phyloP scores from a whole-genome alignment of 2,888 invertebrate genomes.

The Drosophila nr. perissopoda region DNA sequence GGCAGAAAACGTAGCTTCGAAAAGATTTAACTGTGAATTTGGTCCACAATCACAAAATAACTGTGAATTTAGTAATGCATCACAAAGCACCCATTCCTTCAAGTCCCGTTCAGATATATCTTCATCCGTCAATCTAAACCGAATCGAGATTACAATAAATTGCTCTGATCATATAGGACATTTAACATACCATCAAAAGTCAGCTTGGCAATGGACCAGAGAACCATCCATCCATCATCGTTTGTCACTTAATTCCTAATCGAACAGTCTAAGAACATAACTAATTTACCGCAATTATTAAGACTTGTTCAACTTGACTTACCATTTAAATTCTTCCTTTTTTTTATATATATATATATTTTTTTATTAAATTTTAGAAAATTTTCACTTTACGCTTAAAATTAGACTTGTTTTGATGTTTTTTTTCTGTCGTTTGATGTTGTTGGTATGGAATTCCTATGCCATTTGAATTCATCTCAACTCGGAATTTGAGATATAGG shows the following conservation, averaged over 20 bases:
- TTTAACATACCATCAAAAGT: background rate
- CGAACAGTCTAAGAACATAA: too few relatives aligned
- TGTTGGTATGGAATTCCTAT: accelerated
- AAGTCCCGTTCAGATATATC: too few relatives aligned
- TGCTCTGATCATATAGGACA: background rate
- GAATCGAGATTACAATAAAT: background rate
- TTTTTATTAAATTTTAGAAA: background rate
- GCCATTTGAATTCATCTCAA: background rate
- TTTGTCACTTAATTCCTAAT: accelerated
- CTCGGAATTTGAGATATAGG: background rate
- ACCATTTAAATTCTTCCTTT: background rate
- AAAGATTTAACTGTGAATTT: background rate
- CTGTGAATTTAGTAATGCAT: background rate
- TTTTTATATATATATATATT: background rate
- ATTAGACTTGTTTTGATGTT: background rate
- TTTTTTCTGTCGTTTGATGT: background rate
- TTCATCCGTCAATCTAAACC: background rate
- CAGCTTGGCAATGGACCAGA: too few relatives aligned
- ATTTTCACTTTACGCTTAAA: conserved; percentile 1
- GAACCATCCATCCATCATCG: too few relatives aligned
- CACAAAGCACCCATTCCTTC: too few relatives aligned
- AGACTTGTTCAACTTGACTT: background rate
- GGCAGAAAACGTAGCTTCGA: background rate
- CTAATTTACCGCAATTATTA: background rate
- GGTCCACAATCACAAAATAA: background rate